Percentiles rank a stretch among this genome's conserved stretches.
Conservation (phyloP, 2,888 invertebrate genomes). For the Mongoloraphidia duomilia region DNA sequence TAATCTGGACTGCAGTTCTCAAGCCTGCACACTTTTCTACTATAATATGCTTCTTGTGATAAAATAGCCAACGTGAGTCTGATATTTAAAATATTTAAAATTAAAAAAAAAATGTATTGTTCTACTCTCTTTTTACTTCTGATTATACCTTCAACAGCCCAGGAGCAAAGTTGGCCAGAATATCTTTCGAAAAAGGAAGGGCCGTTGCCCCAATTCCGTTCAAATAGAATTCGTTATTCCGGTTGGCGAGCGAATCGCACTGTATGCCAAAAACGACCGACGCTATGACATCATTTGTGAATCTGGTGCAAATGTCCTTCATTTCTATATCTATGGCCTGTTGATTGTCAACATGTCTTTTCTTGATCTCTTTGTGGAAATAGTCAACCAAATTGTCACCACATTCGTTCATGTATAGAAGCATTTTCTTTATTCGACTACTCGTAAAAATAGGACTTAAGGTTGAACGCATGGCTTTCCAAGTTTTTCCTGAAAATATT, state of each 20-base stretch:
- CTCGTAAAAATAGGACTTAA: slow-evolving; percentile 9
- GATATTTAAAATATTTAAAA: no score
- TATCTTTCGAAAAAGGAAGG: no score
- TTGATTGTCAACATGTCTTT: no score
- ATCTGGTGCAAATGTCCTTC: slow-evolving; percentile 10
- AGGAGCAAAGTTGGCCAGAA: no score
- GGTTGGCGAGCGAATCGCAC: slow-evolving; percentile 9
- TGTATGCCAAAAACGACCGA: slow-evolving; percentile 11
- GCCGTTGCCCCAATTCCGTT: no score
- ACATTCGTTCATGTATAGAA: slow-evolving; percentile 3
- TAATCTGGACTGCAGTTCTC: no score
- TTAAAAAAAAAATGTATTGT: no score
- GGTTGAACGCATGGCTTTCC: slow-evolving; percentile 8
- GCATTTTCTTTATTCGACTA: slow-evolving; percentile 7
- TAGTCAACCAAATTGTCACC: slow-evolving; percentile 3
- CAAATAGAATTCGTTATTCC: slow-evolving; percentile 11
- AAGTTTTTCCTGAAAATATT: slow-evolving; percentile 4
- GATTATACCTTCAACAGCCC: no score
- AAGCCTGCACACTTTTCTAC: no score
- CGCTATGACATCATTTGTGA: slow-evolving; percentile 13
- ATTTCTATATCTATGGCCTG: slow-evolving; percentile 9
- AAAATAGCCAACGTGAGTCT: no score
- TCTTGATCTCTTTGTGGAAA: slow-evolving; percentile 2
- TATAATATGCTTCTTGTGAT: no score
- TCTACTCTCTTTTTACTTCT: no score